Conservation (phyloP, 2,113 vertebrate genomes). For the Orcinus orca region DNA sequence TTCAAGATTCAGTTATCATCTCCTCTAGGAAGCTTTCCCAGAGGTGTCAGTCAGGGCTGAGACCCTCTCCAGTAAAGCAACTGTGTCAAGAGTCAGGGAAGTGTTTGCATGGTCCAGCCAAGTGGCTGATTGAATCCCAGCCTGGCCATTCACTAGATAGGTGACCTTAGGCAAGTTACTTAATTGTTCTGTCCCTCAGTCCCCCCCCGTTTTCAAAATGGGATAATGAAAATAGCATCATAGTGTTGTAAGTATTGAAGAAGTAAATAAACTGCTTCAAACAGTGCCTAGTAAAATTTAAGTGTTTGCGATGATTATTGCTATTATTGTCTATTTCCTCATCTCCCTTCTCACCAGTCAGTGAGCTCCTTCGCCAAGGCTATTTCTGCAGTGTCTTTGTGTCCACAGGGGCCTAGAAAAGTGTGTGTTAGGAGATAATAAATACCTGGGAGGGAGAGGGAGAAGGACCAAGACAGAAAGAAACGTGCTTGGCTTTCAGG, state of each 20-base stretch:
- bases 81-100: too few relatives aligned
- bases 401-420: background rate
- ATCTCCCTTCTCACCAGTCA: background rate
- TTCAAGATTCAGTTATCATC: background rate
- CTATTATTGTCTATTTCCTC: background rate
- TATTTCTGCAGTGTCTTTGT: background rate
- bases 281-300: accelerated
- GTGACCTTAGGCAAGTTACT: background rate
- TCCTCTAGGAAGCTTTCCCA: background rate
- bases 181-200: too few relatives aligned
- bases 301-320: accelerated
- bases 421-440: background rate
- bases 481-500: background rate
- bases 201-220: background rate
- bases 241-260: accelerated
- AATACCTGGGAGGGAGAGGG: background rate
- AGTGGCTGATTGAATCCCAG: background rate
- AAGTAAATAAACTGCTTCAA: too few relatives aligned
- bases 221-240: background rate
- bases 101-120: accelerated
- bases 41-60: background rate
- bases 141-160: background rate
- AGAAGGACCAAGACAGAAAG: background rate
- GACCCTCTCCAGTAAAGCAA: background rate
- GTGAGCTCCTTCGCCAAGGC: background rate